These are phyloP conservation scores for Enteromius mattozi DNA, from an alignment of 2,797 vertebrate genomes.

Conservation along the genomic window DNA sequence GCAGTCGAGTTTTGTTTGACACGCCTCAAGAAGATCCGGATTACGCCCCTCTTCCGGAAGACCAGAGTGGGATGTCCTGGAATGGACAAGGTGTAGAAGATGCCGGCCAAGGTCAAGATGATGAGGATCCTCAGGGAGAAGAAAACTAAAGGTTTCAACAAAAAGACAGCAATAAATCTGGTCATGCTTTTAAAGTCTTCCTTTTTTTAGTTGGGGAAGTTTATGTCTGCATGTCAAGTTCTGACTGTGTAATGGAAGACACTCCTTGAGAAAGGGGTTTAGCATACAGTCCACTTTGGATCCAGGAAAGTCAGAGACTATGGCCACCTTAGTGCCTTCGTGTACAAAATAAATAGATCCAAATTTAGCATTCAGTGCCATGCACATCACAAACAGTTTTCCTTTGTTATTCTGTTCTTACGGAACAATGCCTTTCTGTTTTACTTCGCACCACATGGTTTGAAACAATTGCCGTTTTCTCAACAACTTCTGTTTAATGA, in stretches of 20 bases:
- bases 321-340: conserved; percentile 20
- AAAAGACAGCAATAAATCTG: neutral
- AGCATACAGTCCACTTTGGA: neutral
- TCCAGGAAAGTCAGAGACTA: neutral
- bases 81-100: conserved; percentile 29
- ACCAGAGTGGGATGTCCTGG: conserved; percentile 59
- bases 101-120: conserved; percentile 7
- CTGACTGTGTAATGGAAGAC: neutral
- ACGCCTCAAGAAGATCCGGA: conserved; percentile 92
- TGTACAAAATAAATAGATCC: conserved; percentile 3
- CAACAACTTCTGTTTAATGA: neutral
- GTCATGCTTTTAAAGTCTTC: neutral
- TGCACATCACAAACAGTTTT: conserved; percentile 66
- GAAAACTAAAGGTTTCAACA: conserved; percentile 18
- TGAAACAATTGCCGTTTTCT: conserved; percentile 22
- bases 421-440: conserved; percentile 36
- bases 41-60: conserved; percentile 94
- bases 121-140: conserved; percentile 24
- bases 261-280: conserved; percentile 3
- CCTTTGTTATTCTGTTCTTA: conserved; percentile 64
- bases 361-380: conserved; percentile 28
- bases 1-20: conserved; percentile 94
- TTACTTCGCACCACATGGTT: neutral
- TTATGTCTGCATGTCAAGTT: neutral
- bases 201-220: neutral